Evolutionary conservation across 2,888 invertebrate genomes (phyloP).

Genomic region (Thymelicus acteon): DNA sequence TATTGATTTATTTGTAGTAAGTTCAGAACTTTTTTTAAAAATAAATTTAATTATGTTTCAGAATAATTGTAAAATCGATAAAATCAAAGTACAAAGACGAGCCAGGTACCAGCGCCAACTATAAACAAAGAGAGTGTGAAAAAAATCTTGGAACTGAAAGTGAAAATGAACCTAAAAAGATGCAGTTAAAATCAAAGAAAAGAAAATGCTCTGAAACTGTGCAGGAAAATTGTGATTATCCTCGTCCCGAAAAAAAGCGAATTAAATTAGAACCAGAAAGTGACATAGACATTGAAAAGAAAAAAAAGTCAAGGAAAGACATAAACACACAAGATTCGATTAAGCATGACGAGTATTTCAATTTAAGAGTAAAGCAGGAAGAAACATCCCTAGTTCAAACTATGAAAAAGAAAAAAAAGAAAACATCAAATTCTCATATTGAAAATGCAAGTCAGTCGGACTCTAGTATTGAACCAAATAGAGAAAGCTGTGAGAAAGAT

Average conservation of each 20-base stretch:
- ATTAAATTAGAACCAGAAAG: slow-evolving; percentile 59
- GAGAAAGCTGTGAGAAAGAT: slow-evolving; percentile 4
- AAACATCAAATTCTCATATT: slow-evolving; percentile 2
- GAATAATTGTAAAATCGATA: background rate
- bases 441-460: background rate
- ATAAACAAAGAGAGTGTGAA: slow-evolving; percentile 45
- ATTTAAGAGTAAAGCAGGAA: slow-evolving; percentile 60
- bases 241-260: slow-evolving; percentile 45
- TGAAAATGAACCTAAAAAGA: slow-evolving; percentile 25
- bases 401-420: slow-evolving; percentile 24
- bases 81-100: slow-evolving; percentile 36
- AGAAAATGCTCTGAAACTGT: slow-evolving; percentile 39
- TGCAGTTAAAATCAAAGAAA: slow-evolving; percentile 43
- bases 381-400: slow-evolving; percentile 31
- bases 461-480: background rate
- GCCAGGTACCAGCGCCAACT: slow-evolving; percentile 43
- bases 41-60: background rate
- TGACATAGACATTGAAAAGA: slow-evolving; percentile 53
- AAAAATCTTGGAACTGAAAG: slow-evolving; percentile 25
- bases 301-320: slow-evolving; percentile 42
- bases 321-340: slow-evolving; percentile 31
- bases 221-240: slow-evolving; percentile 12
- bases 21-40: too few species aligned
- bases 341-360: slow-evolving; percentile 50
- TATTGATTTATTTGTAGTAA: too few species aligned